A percentile compares a stretch with the other conserved stretches of the same genome.
Conservation (phyloP, 2,888 invertebrate genomes). For the Ditula angustiorana region DNA sequence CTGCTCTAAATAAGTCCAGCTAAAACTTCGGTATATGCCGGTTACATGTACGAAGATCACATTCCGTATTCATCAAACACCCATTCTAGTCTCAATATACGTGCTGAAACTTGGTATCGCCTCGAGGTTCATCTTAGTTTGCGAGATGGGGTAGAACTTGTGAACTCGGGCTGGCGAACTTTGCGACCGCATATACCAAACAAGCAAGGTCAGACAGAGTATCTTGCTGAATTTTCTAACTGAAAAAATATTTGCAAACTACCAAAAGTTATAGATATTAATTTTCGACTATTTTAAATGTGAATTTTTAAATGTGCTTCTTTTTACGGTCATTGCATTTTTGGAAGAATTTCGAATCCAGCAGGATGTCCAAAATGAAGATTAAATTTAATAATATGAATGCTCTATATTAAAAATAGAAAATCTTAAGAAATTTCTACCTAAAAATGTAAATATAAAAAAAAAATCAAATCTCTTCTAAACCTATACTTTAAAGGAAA, state of each 20-base stretch:
- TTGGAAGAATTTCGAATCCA: no score
- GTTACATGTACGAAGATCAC: constrained; percentile 56
- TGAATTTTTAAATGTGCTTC: no score
- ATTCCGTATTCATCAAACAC: constrained; percentile 77
- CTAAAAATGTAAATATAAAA: no score
- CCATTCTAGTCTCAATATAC: constrained; percentile 73
- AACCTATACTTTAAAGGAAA: no score
- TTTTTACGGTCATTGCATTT: no score
- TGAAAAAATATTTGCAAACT: no score
- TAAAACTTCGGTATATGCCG: constrained; percentile 31
- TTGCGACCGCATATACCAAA: constrained; percentile 70
- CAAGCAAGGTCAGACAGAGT: constrained; percentile 50
- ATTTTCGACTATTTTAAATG: no score
- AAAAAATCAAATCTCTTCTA: no score
- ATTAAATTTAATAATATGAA: neutral
- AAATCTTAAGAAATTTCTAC: no score
- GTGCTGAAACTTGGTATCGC: constrained; percentile 70
- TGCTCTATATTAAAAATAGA: no score
- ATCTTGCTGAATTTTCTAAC: constrained; percentile 40
- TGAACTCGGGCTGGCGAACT: constrained; percentile 64
- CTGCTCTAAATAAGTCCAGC: constrained; percentile 23
- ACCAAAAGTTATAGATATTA: no score
- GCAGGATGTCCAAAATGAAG: neutral
- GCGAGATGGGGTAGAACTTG: constrained; percentile 68
- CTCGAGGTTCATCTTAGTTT: constrained; percentile 74